Percentiles rank a stretch among this genome's conserved stretches.
These are phyloP conservation scores for Ricordea florida DNA, from an alignment of 92 coral and sea anemone species.

Conservation along the genomic window DNA sequence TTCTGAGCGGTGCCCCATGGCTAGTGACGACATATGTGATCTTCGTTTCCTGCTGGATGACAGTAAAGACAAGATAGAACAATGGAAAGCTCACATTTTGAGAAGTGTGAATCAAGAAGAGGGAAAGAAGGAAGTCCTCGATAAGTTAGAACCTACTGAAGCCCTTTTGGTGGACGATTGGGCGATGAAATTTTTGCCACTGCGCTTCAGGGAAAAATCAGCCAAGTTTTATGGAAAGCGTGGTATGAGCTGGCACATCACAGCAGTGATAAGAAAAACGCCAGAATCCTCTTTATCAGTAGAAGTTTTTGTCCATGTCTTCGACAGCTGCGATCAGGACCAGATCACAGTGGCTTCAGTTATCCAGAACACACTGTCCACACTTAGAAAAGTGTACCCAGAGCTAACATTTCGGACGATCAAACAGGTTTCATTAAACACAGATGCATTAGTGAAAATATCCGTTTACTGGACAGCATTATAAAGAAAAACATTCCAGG, in stretches of 20 bases:
- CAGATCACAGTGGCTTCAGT: constrained; percentile 5
- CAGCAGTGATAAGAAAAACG: not conserved
- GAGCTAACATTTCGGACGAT: too few relatives aligned
- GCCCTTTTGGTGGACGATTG: constrained; percentile 17
- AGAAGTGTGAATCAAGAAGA: constrained; percentile 1
- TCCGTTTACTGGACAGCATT: too few relatives aligned
- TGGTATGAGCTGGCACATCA: constrained; percentile 18
- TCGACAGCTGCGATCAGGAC: constrained; percentile 10
- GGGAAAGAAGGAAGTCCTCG: constrained; percentile 19
- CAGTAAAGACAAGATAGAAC: constrained; percentile 9
- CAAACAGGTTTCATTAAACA: too few relatives aligned
- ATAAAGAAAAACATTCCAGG: too few relatives aligned
- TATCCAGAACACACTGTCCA: not conserved
- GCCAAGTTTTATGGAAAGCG: constrained; percentile 20
- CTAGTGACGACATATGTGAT: not conserved
- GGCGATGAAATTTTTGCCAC: constrained; percentile 30
- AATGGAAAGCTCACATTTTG: constrained; percentile 10
- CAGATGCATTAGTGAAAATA: too few relatives aligned
- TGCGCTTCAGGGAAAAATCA: constrained; percentile 19
- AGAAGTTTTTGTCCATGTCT: constrained; percentile 11
- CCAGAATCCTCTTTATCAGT: not conserved
- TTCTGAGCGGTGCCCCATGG: constrained; percentile 8
- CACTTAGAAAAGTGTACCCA: constrained; percentile 3
- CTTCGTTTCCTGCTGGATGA: constrained; percentile 3
- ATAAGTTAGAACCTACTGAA: not conserved